Percentiles rank a stretch among this genome's conserved stretches.
These are phyloP conservation scores for Gephyroberyx darwinii DNA, from an alignment of 2,797 vertebrate species.

Conservation along the genomic window DNA sequence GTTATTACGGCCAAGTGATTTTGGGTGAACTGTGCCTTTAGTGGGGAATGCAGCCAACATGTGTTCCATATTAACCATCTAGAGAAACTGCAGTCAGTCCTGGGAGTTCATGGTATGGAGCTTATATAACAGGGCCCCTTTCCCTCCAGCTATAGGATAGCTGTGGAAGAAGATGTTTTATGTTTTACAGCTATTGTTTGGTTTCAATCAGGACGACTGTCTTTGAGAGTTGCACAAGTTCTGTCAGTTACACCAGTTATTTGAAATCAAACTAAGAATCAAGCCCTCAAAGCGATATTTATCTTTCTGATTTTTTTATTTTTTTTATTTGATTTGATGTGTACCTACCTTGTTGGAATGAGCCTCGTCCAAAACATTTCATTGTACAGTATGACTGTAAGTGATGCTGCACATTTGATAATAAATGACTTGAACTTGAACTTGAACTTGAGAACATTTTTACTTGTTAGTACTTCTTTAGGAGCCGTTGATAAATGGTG, in stretches of 20 bases:
- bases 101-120: no score
- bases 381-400: no score
- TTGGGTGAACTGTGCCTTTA: neutral
- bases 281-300: neutral
- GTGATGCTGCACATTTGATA: no score
- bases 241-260: no score
- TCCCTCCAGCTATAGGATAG: neutral
- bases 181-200: neutral
- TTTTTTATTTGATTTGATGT: no score
- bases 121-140: neutral
- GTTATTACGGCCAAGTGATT: neutral
- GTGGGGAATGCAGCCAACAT: neutral
- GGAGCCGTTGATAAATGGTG: no score
- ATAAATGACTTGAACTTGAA: no score
- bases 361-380: no score
- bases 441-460: neutral
- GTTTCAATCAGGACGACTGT: no score
- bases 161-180: neutral
- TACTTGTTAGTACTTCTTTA: neutral
- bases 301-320: no score
- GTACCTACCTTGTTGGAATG: no score
- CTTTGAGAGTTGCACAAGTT: neutral
- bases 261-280: neutral
- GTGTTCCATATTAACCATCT: slow-evolving; percentile 3
- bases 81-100: neutral